A percentile compares a stretch with the other conserved stretches of the same genome.
These are phyloP conservation scores for Hippocampus kuda DNA, from an alignment of 2,797 vertebrate species.

Conservation along the genomic window DNA sequence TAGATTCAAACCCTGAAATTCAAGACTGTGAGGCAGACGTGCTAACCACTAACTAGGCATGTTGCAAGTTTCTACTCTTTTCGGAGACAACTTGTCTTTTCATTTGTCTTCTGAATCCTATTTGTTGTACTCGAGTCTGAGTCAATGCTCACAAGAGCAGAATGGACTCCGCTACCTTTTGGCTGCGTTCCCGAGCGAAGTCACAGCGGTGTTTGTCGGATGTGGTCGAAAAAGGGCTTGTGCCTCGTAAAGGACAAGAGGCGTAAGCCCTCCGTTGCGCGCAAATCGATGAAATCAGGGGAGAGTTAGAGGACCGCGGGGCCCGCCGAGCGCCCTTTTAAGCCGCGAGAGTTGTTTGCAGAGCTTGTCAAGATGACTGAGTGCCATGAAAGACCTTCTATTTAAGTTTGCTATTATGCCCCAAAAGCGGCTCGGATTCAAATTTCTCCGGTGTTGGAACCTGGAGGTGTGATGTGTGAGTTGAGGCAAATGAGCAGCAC, in stretches of 20 bases:
- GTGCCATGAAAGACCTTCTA: slow-evolving; percentile 19
- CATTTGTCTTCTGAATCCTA: neutral
- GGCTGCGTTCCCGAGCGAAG: slow-evolving; percentile 15
- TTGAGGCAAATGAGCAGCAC: slow-evolving; percentile 13
- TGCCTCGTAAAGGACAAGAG: slow-evolving; percentile 38
- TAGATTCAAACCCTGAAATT: neutral
- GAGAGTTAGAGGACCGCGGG: slow-evolving; percentile 42
- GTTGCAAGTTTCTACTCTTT: neutral
- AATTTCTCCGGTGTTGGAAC: slow-evolving; percentile 24
- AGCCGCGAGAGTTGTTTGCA: slow-evolving; percentile 41
- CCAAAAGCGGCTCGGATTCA: slow-evolving; percentile 21
- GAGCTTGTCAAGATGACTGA: slow-evolving; percentile 43
- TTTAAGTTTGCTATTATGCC: slow-evolving; percentile 37
- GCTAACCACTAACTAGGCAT: neutral
- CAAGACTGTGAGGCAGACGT: neutral
- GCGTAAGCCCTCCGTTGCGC: slow-evolving; percentile 33
- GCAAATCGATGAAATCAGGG: slow-evolving; percentile 53
- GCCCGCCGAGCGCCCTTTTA: slow-evolving; percentile 22
- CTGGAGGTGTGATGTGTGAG: slow-evolving; percentile 26
- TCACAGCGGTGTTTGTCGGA: slow-evolving; percentile 12
- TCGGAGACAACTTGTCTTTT: neutral
- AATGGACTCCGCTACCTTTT: neutral
- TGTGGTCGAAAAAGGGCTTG: slow-evolving; percentile 14
- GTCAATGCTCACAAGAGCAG: neutral
- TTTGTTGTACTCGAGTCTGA: neutral